These are phyloP conservation scores for Brachyhypopomus occidentalis DNA, from an alignment of 2,113 vertebrate species.

Conservation along the genomic window DNA sequence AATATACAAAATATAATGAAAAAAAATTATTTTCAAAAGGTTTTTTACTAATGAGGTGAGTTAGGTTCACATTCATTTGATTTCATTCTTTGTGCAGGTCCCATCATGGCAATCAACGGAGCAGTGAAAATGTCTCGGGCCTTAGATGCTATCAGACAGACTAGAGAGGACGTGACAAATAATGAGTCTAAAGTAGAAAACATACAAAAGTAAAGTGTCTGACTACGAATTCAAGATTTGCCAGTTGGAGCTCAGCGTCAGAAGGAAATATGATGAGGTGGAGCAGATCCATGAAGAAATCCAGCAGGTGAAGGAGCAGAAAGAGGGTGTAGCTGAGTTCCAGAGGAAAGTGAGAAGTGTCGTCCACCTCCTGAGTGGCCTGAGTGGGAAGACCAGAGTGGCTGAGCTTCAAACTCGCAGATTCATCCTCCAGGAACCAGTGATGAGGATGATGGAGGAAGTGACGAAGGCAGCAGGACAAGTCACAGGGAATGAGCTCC, in stretches of 20 bases:
- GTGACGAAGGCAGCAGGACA: background rate
- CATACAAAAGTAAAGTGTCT: background rate
- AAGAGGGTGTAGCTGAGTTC: background rate
- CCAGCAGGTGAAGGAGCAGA: conserved; percentile 4
- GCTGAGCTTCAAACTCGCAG: conserved; percentile 14
- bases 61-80: too few relatives aligned
- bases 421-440: conserved; percentile 11
- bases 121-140: too few relatives aligned
- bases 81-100: too few relatives aligned
- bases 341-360: conserved; percentile 1
- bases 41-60: too few relatives aligned
- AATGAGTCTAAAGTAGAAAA: background rate
- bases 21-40: too few relatives aligned
- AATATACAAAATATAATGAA: too few relatives aligned
- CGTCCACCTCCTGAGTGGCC: background rate
- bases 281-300: background rate
- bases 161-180: background rate
- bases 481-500: background rate
- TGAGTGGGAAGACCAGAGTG: conserved; percentile 15
- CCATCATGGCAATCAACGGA: too few relatives aligned
- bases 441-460: too few relatives aligned
- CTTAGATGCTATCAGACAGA: too few relatives aligned
- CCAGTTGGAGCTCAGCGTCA: too few relatives aligned
- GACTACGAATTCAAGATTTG: background rate
- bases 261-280: background rate